phyloP scores from a whole-genome alignment of 2,797 vertebrate species.

The Linurgus olivaceus region DNA sequence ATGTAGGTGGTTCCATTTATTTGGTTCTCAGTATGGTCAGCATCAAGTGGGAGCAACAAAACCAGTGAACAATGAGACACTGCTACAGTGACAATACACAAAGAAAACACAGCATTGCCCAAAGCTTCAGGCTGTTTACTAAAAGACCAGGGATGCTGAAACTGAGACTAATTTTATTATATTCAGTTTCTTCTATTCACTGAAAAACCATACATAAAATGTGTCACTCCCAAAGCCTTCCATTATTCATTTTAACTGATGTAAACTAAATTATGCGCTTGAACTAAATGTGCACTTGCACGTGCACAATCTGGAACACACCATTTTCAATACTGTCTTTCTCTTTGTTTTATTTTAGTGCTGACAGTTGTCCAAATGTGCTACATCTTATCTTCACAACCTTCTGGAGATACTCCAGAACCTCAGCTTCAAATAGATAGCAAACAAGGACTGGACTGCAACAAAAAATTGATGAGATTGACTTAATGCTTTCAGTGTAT shows the following conservation, averaged over 20 bases:
- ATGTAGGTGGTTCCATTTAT: not conserved
- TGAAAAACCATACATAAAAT: not conserved
- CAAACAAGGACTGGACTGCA: not conserved
- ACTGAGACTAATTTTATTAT: not conserved
- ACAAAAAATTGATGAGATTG: not conserved
- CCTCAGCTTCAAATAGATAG: not conserved
- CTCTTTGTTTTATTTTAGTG: not conserved
- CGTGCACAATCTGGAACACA: not conserved
- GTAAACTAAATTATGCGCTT: not conserved
- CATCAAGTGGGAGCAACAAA: not conserved
- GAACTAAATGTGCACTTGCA: not conserved
- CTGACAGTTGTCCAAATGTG: not conserved
- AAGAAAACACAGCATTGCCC: not conserved
- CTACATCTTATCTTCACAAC: not conserved
- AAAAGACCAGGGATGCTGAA: not conserved
- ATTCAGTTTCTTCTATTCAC: not conserved
- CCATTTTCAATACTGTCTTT: not conserved
- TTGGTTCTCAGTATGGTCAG: not conserved
- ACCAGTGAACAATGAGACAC: not conserved
- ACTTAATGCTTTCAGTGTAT: not conserved
- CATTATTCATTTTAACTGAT: not conserved
- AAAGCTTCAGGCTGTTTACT: not conserved
- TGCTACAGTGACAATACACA: rapidly evolving
- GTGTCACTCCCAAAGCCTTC: not conserved
- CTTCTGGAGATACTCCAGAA: not conserved